Evolutionary conservation across 2,113 vertebrate genomes (phyloP).

Genomic region (Odocoileus hemionus): DNA sequence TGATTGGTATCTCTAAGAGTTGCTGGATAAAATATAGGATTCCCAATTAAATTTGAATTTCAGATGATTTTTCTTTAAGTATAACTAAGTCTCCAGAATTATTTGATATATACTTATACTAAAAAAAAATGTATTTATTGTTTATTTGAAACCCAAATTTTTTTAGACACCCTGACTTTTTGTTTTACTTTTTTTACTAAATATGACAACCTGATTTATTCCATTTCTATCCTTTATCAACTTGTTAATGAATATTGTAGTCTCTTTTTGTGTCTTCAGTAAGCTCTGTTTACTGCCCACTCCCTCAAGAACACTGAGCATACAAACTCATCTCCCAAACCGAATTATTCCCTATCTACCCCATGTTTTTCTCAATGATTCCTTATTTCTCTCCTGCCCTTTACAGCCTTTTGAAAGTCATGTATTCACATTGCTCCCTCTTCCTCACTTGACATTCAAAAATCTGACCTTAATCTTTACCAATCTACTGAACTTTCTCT

Average conservation of each 20-base stretch:
- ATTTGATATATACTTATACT: not conserved
- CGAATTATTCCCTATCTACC: not conserved
- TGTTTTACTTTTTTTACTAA: not conserved
- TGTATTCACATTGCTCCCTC: not conserved
- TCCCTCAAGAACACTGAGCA: not conserved
- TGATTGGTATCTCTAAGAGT: not conserved
- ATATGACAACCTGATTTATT: not conserved
- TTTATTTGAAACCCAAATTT: not conserved
- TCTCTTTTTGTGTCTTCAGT: not conserved
- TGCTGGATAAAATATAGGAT: not conserved
- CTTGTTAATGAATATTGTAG: not conserved
- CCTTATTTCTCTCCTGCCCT: not conserved
- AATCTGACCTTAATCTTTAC: not conserved
- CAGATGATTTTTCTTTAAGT: not conserved
- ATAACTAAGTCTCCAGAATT: not conserved
- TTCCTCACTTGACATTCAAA: not conserved
- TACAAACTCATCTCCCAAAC: not conserved
- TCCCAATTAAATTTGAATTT: not conserved
- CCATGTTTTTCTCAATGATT: not conserved
- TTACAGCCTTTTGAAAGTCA: not conserved
- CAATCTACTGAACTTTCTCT: not conserved
- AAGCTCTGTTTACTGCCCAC: not conserved
- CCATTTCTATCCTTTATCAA: not conserved
- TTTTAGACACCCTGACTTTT: not conserved
- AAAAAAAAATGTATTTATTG: not conserved